Conservation (phyloP, 2,797 vertebrate species). For the Hydrocynus forskahlii region DNA sequence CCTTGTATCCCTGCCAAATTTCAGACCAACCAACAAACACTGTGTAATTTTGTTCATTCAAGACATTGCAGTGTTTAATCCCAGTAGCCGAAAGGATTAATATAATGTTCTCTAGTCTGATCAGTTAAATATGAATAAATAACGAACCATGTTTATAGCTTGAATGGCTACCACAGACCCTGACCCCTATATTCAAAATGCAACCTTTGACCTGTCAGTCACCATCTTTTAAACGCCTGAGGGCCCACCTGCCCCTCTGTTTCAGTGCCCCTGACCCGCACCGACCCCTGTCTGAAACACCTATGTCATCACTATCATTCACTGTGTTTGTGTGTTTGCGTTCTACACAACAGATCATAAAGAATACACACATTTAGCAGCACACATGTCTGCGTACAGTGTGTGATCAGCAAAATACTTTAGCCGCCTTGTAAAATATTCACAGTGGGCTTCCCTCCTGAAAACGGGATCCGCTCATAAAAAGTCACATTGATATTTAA, state of each 20-base stretch:
- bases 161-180: conserved; percentile 24
- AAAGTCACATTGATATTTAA: conserved; percentile 54
- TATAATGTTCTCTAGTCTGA: conserved; percentile 1
- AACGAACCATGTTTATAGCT: conserved; percentile 53
- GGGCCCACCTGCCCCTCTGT: conserved; percentile 60
- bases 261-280: conserved; percentile 45
- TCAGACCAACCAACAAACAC: too few relatives aligned
- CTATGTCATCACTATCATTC: conserved; percentile 48
- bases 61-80: not conserved
- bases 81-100: not conserved
- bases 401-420: conserved; percentile 41
- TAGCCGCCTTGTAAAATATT: conserved; percentile 65
- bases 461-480: conserved; percentile 62
- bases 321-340: conserved; percentile 14
- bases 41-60: too few relatives aligned
- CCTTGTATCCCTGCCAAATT: too few relatives aligned
- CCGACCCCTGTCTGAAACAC: conserved; percentile 32
- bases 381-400: not conserved
- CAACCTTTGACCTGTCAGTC: conserved; percentile 60
- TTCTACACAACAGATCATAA: conserved; percentile 22
- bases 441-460: conserved; percentile 60
- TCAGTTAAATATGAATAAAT: conserved; percentile 37
- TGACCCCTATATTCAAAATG: conserved; percentile 54
- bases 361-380: conserved; percentile 26
- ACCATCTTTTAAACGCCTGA: conserved; percentile 54